These are phyloP conservation scores for Drosophila yakuba DNA, from an alignment of 1,140 invertebrate genomes.

Conservation along the genomic window DNA sequence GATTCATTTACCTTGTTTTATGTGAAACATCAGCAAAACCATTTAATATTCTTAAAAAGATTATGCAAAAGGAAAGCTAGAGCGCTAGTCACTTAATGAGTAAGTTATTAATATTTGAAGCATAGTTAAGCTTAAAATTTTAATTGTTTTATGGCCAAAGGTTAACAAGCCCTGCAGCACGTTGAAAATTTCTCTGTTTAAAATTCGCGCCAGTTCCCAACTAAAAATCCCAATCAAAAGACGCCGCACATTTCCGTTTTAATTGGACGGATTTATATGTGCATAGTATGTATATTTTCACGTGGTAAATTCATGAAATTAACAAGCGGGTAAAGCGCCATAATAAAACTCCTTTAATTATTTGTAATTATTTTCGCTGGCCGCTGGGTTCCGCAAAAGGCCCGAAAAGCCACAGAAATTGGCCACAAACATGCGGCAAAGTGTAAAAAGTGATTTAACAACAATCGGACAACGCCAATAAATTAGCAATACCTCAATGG, in stretches of 20 bases:
- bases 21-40: too few species aligned
- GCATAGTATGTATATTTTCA: constrained; percentile 14
- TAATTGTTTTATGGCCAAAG: not conserved
- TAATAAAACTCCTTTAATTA: constrained; percentile 72
- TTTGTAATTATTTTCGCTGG: constrained; percentile 47
- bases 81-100: too few species aligned
- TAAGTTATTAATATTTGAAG: too few species aligned
- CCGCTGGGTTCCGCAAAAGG: constrained; percentile 64
- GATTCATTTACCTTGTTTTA: not conserved
- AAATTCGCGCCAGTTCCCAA: constrained; percentile 28
- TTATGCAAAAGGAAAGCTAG: too few species aligned
- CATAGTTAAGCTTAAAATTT: not conserved
- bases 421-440: constrained; percentile 44
- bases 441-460: constrained; percentile 79
- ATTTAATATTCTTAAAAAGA: too few species aligned
- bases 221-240: constrained; percentile 2
- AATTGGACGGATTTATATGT: constrained; percentile 20
- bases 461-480: constrained; percentile 66
- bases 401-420: constrained; percentile 9
- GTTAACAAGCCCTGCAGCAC: not conserved
- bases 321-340: constrained; percentile 63
- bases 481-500: constrained; percentile 78
- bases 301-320: constrained; percentile 48
- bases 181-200: constrained; percentile 13
- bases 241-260: constrained; percentile 25